A percentile compares a stretch with the other conserved stretches of the same genome.
Evolutionary conservation across 2,888 invertebrate genomes (phyloP).

Genomic region (Dilophus febrilis): DNA sequence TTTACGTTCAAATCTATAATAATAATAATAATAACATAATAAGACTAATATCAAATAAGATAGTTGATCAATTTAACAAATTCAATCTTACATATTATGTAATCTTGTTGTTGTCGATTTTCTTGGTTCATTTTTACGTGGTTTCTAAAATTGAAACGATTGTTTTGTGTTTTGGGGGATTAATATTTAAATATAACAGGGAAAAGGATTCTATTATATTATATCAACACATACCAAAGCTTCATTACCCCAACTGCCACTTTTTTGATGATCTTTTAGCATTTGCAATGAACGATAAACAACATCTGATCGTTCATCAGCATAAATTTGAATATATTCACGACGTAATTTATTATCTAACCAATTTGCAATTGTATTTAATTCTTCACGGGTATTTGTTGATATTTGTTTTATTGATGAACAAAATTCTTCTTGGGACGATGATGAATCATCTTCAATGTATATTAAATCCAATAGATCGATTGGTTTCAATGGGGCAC

Average conservation of each 20-base stretch:
- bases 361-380: constrained; percentile 73
- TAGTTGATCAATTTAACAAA: not conserved
- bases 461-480: constrained; percentile 76
- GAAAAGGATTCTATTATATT: too few relatives aligned
- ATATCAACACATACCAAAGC: constrained; percentile 49
- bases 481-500: constrained; percentile 70
- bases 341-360: constrained; percentile 56
- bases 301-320: constrained; percentile 56
- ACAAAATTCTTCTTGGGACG: constrained; percentile 41
- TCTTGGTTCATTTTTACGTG: constrained; percentile 52
- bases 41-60: too few relatives aligned
- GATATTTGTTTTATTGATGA: constrained; percentile 50
- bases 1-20: constrained; percentile 49
- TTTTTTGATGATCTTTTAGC: constrained; percentile 63
- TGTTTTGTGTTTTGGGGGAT: too few relatives aligned
- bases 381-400: constrained; percentile 47
- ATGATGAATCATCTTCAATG: constrained; percentile 58
- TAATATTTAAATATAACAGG: too few relatives aligned
- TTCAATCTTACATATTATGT: constrained; percentile 49
- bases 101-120: constrained; percentile 52
- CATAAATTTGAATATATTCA: constrained; percentile 59
- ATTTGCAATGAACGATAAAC: constrained; percentile 57
- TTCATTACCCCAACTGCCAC: constrained; percentile 58
- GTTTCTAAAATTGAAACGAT: constrained; percentile 17
- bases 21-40: not conserved